Evolutionary conservation across 2,113 vertebrate genomes (phyloP).

Genomic region (Crotalus helleri): DNA sequence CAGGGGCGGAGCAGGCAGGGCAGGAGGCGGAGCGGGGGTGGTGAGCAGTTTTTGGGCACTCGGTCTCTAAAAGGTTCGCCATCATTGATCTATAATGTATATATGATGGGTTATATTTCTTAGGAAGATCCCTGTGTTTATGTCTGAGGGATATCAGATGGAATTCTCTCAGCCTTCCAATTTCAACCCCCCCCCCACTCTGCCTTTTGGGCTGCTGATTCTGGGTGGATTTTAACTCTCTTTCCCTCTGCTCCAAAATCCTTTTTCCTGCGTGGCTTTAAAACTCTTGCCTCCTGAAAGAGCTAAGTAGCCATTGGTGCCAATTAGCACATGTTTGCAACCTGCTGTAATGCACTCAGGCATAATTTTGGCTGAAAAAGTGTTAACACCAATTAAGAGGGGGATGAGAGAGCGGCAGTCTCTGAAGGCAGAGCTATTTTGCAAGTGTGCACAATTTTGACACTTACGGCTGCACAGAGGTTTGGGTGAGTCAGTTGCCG

Average conservation of each 20-base stretch:
- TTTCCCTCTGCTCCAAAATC: neutral
- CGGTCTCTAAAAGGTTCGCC: too few species aligned
- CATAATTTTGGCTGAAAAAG: neutral
- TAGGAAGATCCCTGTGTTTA: neutral
- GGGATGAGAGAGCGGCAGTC: neutral
- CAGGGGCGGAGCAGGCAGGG: too few species aligned
- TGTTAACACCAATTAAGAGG: neutral
- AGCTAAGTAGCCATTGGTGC: neutral
- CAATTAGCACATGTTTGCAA: slow-evolving; percentile 11
- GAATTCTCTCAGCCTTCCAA: neutral
- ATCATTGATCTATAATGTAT: neutral
- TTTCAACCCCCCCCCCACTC: neutral
- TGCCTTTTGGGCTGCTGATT: neutral
- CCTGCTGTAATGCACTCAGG: neutral
- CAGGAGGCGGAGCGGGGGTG: too few species aligned
- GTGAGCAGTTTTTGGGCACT: too few species aligned
- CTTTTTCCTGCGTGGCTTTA: neutral
- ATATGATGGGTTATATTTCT: neutral
- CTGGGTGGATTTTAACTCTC: neutral
- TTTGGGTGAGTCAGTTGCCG: neutral
- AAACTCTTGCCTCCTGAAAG: neutral
- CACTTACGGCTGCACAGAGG: neutral
- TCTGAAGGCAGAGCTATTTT: slow-evolving; percentile 11
- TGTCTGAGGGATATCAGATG: neutral
- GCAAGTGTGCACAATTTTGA: slow-evolving; percentile 14